These are phyloP conservation scores for Gracilinanus agilis DNA, from an alignment of 2,113 vertebrate species.

Conservation along the genomic window DNA sequence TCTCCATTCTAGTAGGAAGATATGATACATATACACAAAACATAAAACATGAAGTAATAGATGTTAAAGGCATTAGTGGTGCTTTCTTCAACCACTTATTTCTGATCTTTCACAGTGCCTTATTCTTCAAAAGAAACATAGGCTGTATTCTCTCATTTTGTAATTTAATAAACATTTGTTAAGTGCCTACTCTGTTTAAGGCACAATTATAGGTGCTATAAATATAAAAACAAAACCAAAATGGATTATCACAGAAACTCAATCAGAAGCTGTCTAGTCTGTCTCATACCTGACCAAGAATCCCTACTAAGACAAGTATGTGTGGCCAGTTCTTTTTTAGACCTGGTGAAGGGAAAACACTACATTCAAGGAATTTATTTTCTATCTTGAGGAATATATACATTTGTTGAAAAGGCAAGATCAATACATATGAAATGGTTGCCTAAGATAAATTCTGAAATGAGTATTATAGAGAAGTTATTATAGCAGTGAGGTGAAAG, in stretches of 20 bases:
- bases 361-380: no score
- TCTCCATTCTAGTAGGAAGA: neutral
- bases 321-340: no score
- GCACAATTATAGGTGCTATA: no score
- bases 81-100: neutral
- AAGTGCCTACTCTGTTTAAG: neutral
- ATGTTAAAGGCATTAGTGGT: neutral
- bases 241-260: no score
- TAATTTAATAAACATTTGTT: neutral
- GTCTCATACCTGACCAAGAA: no score
- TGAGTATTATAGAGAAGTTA: neutral
- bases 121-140: neutral
- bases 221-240: no score
- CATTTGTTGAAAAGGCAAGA: neutral
- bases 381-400: no score
- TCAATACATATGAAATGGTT: neutral
- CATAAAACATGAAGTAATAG: neutral
- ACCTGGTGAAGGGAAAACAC: no score
- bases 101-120: neutral
- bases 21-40: neutral
- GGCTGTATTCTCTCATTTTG: neutral
- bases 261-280: no score
- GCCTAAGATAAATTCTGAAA: neutral
- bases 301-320: no score
- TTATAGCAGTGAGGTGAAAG: neutral